phyloP scores from a whole-genome alignment of 2,888 invertebrate genomes.

The Rutpela maculata region DNA sequence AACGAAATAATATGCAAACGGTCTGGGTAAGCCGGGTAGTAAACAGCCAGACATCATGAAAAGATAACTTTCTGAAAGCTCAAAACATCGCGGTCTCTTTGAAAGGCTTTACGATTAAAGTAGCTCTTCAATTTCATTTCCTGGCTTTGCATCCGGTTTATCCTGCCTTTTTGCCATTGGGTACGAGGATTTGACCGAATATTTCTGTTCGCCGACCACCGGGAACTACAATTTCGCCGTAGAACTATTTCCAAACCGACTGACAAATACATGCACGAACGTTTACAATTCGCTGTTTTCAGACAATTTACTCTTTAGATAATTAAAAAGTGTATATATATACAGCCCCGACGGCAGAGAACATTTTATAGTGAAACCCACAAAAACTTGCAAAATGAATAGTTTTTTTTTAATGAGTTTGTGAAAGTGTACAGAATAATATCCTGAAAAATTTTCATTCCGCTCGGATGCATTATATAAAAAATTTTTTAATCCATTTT shows the following conservation, averaged over 20 bases:
- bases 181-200: conserved; percentile 1
- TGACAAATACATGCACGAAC: neutral
- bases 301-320: no score
- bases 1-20: neutral
- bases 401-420: no score
- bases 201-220: neutral
- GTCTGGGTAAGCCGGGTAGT: neutral
- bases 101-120: neutral
- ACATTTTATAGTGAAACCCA: no score
- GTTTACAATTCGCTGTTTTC: neutral
- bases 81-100: neutral
- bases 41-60: neutral
- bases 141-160: conserved; percentile 2
- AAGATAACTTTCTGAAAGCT: conserved; percentile 3
- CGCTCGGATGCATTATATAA: no score
- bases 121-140: neutral
- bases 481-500: no score
- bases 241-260: neutral
- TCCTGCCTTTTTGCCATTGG: neutral
- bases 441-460: no score
- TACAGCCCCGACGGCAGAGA: no score
- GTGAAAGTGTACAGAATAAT: no score
- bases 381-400: no score
- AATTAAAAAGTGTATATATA: no score
- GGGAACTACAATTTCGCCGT: neutral